Evolutionary conservation across 2,888 invertebrate species (phyloP).

Genomic region (Archips crataeganus): DNA sequence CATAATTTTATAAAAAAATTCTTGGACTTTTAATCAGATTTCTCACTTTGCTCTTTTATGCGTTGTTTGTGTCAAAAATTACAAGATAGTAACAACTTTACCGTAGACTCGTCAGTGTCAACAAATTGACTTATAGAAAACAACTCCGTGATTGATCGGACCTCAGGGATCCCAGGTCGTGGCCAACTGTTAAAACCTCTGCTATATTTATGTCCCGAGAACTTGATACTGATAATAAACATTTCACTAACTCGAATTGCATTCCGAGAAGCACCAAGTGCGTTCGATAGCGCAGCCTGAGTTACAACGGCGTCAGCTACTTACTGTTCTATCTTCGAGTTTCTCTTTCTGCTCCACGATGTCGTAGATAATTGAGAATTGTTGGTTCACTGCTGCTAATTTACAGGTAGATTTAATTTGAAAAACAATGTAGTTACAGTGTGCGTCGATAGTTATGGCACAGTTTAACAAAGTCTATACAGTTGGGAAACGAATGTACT

Average conservation of each 20-base stretch:
- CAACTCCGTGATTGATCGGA: slow-evolving; percentile 12
- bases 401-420: background rate
- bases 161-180: background rate
- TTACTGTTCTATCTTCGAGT: slow-evolving; percentile 60
- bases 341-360: slow-evolving; percentile 42
- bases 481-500: too few species aligned
- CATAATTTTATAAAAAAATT: too few species aligned
- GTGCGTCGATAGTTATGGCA: background rate
- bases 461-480: too few species aligned
- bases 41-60: too few species aligned
- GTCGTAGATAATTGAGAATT: slow-evolving; percentile 43
- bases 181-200: slow-evolving; percentile 17
- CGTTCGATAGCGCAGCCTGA: slow-evolving; percentile 64
- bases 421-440: background rate
- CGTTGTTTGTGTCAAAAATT: too few species aligned
- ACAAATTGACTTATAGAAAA: background rate
- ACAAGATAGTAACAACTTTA: too few species aligned
- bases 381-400: background rate
- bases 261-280: slow-evolving; percentile 72
- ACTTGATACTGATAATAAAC: slow-evolving; percentile 81
- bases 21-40: too few species aligned
- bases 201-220: slow-evolving; percentile 66
- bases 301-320: slow-evolving; percentile 68
- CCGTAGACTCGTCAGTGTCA: too few species aligned
- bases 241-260: slow-evolving; percentile 75